These are phyloP conservation scores for Pterocles orientalis DNA, from an alignment of 2,113 vertebrate genomes.

Conservation along the genomic window DNA sequence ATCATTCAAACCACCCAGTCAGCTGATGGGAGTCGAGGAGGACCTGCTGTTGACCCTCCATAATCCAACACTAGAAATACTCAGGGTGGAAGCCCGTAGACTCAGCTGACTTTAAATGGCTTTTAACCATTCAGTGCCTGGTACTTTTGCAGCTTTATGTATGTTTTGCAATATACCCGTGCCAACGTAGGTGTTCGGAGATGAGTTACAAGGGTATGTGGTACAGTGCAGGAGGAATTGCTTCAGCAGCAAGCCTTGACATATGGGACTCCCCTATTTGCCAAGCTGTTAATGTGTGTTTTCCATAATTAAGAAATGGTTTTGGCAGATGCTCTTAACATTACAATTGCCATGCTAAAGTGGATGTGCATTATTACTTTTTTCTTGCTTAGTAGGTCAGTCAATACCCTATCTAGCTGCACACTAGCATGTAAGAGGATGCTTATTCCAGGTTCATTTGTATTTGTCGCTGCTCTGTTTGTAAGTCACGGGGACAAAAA, in stretches of 20 bases:
- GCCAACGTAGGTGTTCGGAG: fast-evolving
- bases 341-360: background rate
- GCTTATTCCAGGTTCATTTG: background rate
- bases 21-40: background rate
- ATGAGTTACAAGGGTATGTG: background rate
- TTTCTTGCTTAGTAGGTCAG: background rate
- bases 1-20: background rate
- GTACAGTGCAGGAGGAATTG: background rate
- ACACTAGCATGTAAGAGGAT: background rate
- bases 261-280: background rate
- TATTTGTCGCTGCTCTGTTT: background rate
- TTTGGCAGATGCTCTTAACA: background rate
- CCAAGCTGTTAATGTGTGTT: background rate
- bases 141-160: background rate
- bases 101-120: background rate
- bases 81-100: background rate
- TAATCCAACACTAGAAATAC: background rate
- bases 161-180: background rate
- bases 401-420: background rate
- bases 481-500: background rate
- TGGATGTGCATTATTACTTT: background rate
- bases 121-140: background rate
- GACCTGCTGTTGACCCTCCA: background rate
- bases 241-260: background rate
- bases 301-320: conserved; percentile 19